Conservation (phyloP, 2,113 vertebrate species). For the Corapipo altera region DNA sequence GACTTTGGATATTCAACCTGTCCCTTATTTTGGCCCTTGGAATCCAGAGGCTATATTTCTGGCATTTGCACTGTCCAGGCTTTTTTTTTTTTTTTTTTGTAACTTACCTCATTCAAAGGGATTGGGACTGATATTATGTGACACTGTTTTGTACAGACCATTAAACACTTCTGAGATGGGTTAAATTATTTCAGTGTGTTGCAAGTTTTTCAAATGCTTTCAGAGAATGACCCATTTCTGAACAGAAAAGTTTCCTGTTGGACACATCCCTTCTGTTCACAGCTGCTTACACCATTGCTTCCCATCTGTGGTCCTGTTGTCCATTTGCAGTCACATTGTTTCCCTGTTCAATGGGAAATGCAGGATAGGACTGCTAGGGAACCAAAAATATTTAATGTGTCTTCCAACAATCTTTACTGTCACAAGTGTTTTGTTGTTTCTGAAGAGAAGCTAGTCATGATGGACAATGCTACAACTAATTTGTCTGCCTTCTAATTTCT, state of each 20-base stretch:
- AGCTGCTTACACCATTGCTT: background rate
- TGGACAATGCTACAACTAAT: background rate
- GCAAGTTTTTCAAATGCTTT: background rate
- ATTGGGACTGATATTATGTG: background rate
- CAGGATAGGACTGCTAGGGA: background rate
- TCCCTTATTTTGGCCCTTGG: background rate
- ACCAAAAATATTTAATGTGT: background rate
- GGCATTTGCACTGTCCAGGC: background rate
- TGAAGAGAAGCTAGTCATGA: background rate
- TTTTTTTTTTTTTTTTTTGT: background rate
- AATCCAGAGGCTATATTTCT: background rate
- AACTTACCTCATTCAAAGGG: background rate
- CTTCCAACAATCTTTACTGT: background rate
- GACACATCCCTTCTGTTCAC: constrained; percentile 1
- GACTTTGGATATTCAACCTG: background rate
- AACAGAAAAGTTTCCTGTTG: background rate
- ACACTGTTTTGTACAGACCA: background rate
- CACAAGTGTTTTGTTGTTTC: background rate
- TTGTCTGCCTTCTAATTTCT: background rate
- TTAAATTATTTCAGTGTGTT: background rate
- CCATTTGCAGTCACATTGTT: background rate
- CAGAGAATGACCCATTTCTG: background rate
- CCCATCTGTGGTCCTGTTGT: background rate
- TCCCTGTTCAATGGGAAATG: background rate
- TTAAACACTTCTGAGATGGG: background rate